A percentile compares a stretch with the other conserved stretches of the same genome.
These are phyloP conservation scores for Drosophila subobscura DNA, from an alignment of 1,140 invertebrate genomes.

Conservation along the genomic window DNA sequence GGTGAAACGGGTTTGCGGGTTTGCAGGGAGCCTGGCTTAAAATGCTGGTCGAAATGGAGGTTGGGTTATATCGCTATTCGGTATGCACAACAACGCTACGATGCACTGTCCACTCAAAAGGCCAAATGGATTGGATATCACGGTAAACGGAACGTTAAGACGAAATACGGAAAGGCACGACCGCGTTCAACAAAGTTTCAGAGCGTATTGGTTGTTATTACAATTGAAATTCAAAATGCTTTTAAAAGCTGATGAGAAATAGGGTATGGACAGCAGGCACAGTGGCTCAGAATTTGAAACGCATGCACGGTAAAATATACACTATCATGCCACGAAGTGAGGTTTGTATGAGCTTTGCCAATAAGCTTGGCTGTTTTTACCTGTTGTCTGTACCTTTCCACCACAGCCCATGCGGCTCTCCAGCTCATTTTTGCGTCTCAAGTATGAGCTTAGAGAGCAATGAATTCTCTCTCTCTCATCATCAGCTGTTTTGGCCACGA, in stretches of 20 bases:
- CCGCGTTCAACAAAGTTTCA: neutral
- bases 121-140: conserved; percentile 62
- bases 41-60: conserved; percentile 54
- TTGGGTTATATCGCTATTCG: conserved; percentile 11
- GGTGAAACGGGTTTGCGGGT: conserved; percentile 74
- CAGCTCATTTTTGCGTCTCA: neutral
- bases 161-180: conserved; percentile 1
- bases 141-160: conserved; percentile 30
- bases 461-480: neutral
- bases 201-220: too few species aligned
- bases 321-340: too few species aligned
- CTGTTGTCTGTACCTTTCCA: too few species aligned
- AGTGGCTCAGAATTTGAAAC: too few species aligned
- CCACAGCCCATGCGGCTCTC: too few species aligned
- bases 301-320: too few species aligned
- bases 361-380: too few species aligned
- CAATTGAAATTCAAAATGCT: too few species aligned
- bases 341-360: too few species aligned
- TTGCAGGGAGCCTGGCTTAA: conserved; percentile 22
- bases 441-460: neutral
- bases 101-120: conserved; percentile 41
- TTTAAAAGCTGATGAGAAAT: too few species aligned
- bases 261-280: too few species aligned
- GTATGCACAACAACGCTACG: conserved; percentile 29
- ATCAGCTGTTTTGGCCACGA: conserved; percentile 25